Percentiles rank a stretch among this genome's conserved stretches.
Evolutionary conservation across 2,113 vertebrate genomes (phyloP).

Genomic region (Pavo muticus): DNA sequence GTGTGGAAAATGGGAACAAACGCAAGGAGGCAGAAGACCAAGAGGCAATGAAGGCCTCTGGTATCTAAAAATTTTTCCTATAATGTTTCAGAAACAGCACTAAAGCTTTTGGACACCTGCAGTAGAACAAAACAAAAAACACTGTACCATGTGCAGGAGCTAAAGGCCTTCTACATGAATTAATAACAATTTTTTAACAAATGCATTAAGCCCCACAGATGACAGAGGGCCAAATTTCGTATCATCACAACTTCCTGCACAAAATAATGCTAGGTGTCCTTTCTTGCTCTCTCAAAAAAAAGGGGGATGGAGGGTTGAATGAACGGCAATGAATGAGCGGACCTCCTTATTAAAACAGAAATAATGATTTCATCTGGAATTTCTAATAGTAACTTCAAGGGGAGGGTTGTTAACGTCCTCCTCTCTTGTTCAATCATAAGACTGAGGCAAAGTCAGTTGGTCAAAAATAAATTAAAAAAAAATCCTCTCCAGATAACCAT

Average conservation of each 20-base stretch:
- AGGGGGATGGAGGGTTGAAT: neutral
- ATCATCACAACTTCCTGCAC: neutral
- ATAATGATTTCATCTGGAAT: neutral
- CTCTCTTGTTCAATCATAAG: conserved; percentile 29
- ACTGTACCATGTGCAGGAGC: neutral
- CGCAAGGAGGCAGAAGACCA: neutral
- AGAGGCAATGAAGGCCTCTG: neutral
- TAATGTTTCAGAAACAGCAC: neutral
- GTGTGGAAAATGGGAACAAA: neutral
- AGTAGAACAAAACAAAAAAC: neutral
- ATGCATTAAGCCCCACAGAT: neutral
- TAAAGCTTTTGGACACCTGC: neutral
- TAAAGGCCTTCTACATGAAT: neutral
- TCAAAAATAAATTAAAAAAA: neutral
- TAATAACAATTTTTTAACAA: neutral
- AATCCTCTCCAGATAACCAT: conserved; percentile 71
- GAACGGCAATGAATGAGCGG: neutral
- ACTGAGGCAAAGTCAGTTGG: conserved; percentile 8
- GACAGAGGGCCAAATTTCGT: neutral
- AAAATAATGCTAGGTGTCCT: neutral
- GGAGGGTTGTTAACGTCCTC: conserved; percentile 21
- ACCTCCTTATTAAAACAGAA: neutral
- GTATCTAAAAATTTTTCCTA: neutral
- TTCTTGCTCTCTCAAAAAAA: neutral
- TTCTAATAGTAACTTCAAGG: neutral